Percentiles rank a stretch among this genome's conserved stretches.
Conservation (phyloP, 1,140 invertebrate species). For the Doryteuthis pealeii region DNA sequence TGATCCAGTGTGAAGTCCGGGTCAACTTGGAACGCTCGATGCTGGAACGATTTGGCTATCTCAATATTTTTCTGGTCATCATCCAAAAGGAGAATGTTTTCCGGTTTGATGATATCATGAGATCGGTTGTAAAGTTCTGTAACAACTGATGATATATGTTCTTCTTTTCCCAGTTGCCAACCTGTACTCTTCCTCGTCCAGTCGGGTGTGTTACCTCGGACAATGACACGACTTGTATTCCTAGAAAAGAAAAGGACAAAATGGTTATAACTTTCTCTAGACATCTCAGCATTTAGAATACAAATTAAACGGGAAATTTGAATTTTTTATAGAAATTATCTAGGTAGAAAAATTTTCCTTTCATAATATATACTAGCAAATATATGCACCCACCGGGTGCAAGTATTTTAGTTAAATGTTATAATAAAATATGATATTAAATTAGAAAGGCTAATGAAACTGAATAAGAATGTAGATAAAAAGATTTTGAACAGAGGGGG, state of each 20-base stretch:
- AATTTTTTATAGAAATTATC: too few relatives aligned
- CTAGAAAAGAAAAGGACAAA: conserved; percentile 19
- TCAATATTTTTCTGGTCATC: conserved; percentile 46
- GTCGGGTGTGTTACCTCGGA: conserved; percentile 22
- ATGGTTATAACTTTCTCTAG: too few relatives aligned
- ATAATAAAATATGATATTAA: too few relatives aligned
- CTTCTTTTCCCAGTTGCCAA: conserved; percentile 42
- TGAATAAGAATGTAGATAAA: too few relatives aligned
- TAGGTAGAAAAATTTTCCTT: too few relatives aligned
- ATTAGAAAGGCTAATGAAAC: too few relatives aligned
- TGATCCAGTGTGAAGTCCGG: conserved; percentile 40
- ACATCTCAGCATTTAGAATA: too few relatives aligned
- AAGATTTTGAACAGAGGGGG: too few relatives aligned
- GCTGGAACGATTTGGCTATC: conserved; percentile 42
- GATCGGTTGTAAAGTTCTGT: conserved; percentile 41
- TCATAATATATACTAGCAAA: too few relatives aligned
- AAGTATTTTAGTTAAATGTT: too few relatives aligned
- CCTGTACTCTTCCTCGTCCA: conserved; percentile 7
- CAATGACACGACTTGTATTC: conserved; percentile 19
- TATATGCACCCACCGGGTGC: too few relatives aligned
- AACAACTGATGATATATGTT: conserved; percentile 47
- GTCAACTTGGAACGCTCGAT: conserved; percentile 40
- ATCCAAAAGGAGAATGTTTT: conserved; percentile 49
- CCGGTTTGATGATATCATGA: conserved; percentile 37
- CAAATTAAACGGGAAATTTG: too few relatives aligned